phyloP scores from a whole-genome alignment of 2,797 vertebrate species.

The Rhabdophis nuchalis region DNA sequence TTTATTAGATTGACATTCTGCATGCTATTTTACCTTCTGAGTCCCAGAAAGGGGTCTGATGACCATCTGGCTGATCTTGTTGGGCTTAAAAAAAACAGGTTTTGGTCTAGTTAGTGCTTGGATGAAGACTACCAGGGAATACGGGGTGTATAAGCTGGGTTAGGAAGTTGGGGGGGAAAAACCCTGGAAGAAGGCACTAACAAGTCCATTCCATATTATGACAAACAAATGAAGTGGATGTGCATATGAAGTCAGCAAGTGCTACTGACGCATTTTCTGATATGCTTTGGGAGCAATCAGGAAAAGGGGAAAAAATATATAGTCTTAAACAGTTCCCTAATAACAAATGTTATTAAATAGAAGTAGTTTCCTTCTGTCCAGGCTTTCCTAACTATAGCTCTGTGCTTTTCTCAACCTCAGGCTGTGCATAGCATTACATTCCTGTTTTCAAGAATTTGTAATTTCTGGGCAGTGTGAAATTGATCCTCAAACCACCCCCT shows the following conservation, averaged over 20 bases:
- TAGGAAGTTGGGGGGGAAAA: not conserved
- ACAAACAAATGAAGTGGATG: not conserved
- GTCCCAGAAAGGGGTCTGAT: not conserved
- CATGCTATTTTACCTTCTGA: not conserved
- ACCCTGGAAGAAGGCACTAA: not conserved
- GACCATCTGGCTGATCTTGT: not conserved
- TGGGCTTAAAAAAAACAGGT: not conserved
- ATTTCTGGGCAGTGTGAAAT: not conserved
- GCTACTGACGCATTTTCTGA: not conserved
- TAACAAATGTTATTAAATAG: not conserved
- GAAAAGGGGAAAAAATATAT: not conserved
- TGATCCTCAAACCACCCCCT: not conserved
- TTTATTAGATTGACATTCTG: not conserved
- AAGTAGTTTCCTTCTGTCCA: not conserved
- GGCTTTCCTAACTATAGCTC: not conserved
- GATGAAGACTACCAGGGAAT: not conserved
- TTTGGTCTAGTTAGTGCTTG: not conserved
- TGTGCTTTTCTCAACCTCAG: not conserved
- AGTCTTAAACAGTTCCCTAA: not conserved
- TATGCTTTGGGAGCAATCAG: not conserved
- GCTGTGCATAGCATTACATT: not conserved
- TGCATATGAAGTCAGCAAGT: not conserved
- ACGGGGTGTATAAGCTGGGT: not conserved
- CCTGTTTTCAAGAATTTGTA: not conserved
- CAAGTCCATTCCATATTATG: not conserved